Base-by-base conservation (phyloP, 2,797 vertebrate genomes). In the Rhinella marina region DNA sequence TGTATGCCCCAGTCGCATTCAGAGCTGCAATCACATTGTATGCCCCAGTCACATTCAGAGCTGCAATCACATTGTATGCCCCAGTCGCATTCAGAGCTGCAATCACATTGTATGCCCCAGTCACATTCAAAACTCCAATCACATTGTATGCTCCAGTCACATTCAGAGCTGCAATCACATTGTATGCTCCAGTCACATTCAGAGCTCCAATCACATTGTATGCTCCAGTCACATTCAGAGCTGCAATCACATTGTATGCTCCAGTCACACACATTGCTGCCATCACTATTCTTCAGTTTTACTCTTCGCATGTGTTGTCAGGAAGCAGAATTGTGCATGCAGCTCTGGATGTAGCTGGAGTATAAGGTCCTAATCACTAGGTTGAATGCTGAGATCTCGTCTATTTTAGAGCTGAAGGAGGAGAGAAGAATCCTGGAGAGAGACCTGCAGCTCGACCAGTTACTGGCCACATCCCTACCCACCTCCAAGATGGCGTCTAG, bases 361-460 rank as follows among this genome's bases (percentile, higher is more conserved):
- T 3, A 10, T 23, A 41, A 25, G 23, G 6, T 59, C 57, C 57
- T 59, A 19, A 16, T 21, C 8, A 27, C 5, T 29, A 12, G n/a
- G 13, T 27, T 25, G 25, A 29, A 12, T 13, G 2, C 64, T 29
- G 10, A 29, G 10, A 27, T 72, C 62, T n/a, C 17, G 2, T 73
- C 14, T 56, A 16, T 59, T 68, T 3, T 91, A 96, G 95, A 96
- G 88, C 91, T 96, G 62, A 93, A 91, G 90, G 92, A 93, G 54
- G 93, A 95, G 88, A 92, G 93, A 61, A 90, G 88, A 10, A 88
- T 92, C 81, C 94, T 96, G 90, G 92, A 94, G 81, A 89, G n/a
- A 73, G 94, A 95, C 72, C 89, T 96, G 62, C 90, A 92, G 25
- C 50, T 61, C 19, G 27, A 87, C 48, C 73, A 48, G 41, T 6